Evolutionary conservation across 2,888 invertebrate species (phyloP).

Genomic region (Conomelus anceps): DNA sequence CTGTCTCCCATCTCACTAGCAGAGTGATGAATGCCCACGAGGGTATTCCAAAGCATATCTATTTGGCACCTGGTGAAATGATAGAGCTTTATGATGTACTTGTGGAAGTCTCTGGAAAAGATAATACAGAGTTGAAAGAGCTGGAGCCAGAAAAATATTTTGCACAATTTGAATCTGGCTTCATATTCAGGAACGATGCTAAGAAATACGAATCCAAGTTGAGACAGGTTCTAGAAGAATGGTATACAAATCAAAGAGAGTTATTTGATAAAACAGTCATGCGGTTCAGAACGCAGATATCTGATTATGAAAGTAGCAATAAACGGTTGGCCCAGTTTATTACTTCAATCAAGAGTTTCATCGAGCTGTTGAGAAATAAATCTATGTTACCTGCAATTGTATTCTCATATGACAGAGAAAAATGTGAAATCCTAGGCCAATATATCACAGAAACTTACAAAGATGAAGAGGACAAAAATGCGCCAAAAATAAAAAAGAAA

Average conservation of each 20-base stretch:
- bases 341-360: not conserved
- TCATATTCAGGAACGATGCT: constrained; percentile 29
- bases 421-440: not conserved
- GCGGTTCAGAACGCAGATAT: not conserved
- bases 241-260: constrained; percentile 5
- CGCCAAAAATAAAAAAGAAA: not conserved
- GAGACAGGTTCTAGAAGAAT: constrained; percentile 23
- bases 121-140: not conserved
- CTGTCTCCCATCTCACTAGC: constrained; percentile 29
- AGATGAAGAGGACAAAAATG: not conserved
- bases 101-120: constrained; percentile 11
- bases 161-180: constrained; percentile 24
- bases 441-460: not conserved
- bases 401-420: not conserved
- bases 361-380: not conserved
- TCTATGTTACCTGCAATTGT: not conserved
- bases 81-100: constrained; percentile 30
- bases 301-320: not conserved
- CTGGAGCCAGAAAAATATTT: constrained; percentile 24
- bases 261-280: constrained; percentile 17
- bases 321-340: not conserved
- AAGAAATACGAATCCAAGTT: constrained; percentile 29
- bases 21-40: constrained; percentile 20
- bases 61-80: constrained; percentile 31
- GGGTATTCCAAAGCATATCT: constrained; percentile 31